phyloP scores from a whole-genome alignment of 2,797 vertebrate species.

The Sebastes hubbsi region DNA sequence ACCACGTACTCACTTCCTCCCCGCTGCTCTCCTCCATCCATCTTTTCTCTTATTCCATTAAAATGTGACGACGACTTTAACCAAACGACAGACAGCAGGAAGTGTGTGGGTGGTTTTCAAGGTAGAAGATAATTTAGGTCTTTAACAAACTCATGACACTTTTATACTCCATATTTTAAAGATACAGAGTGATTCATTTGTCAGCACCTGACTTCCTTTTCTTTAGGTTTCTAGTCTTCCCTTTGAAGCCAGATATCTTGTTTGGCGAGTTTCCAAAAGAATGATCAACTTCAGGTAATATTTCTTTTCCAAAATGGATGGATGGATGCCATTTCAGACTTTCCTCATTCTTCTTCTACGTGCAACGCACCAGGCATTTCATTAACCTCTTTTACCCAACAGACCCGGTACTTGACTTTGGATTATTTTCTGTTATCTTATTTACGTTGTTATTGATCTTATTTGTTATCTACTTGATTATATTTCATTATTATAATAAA shows the following conservation, averaged over 20 bases:
- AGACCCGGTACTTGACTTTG: no score
- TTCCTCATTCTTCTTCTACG: no score
- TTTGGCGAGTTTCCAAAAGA: not conserved
- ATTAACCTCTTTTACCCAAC: no score
- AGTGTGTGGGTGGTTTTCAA: not conserved
- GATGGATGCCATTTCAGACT: no score
- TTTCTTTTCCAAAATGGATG: not conserved
- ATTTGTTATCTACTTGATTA: no score
- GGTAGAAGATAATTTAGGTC: not conserved
- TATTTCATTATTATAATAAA: no score
- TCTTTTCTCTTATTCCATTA: slow-evolving; percentile 10
- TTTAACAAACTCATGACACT: slow-evolving; percentile 12
- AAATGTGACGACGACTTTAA: slow-evolving; percentile 5
- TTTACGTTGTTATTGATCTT: no score
- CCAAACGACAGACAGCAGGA: not conserved
- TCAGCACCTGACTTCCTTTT: not conserved
- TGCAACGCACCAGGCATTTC: no score
- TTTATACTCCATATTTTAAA: not conserved
- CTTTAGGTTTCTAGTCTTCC: not conserved
- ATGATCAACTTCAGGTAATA: not conserved
- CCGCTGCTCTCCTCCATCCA: not conserved
- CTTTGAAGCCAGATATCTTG: not conserved
- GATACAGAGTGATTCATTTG: not conserved
- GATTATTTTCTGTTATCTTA: no score
- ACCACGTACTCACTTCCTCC: not conserved